A percentile compares a stretch with the other conserved stretches of the same genome.
Conservation (phyloP, 64 coral and sea anemone genomes). For the Acropora tenuis region DNA sequence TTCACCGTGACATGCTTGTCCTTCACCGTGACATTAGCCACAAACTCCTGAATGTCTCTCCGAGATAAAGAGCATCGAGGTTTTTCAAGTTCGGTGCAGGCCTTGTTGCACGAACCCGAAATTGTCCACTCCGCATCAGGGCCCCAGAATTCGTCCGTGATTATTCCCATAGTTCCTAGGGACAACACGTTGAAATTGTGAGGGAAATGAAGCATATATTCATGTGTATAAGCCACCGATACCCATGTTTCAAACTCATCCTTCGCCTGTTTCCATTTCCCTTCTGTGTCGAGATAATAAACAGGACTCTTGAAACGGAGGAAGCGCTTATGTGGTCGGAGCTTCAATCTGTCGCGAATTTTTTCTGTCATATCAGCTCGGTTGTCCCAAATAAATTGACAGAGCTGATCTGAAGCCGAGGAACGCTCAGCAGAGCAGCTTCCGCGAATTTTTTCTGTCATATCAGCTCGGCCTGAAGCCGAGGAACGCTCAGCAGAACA, state of each 20-base stretch:
- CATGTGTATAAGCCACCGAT: constrained; percentile 22
- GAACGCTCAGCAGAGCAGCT: background rate
- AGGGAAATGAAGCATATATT: constrained; percentile 52
- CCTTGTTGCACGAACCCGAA: background rate
- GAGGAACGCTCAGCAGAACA: background rate
- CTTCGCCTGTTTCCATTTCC: background rate
- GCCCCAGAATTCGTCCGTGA: constrained; percentile 13
- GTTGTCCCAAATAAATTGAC: constrained; percentile 39
- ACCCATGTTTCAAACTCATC: constrained; percentile 49
- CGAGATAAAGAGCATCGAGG: constrained; percentile 7
- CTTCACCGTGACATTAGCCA: constrained; percentile 22
- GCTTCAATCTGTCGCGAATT: background rate
- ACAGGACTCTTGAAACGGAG: constrained; percentile 30
- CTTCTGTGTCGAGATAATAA: background rate
- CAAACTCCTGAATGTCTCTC: constrained; percentile 26
- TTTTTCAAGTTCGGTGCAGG: background rate
- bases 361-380: constrained; percentile 5
- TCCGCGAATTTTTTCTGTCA: background rate
- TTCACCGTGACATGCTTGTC: constrained; percentile 14
- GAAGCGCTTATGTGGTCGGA: constrained; percentile 26
- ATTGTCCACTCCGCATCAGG: background rate
- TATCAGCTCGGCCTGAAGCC: background rate
- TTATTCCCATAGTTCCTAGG: constrained; percentile 23
- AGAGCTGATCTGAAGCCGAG: background rate
- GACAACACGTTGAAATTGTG: constrained; percentile 47